Evolutionary conservation across 2,888 invertebrate species (phyloP).

Genomic region (Seladonia tumulorum): DNA sequence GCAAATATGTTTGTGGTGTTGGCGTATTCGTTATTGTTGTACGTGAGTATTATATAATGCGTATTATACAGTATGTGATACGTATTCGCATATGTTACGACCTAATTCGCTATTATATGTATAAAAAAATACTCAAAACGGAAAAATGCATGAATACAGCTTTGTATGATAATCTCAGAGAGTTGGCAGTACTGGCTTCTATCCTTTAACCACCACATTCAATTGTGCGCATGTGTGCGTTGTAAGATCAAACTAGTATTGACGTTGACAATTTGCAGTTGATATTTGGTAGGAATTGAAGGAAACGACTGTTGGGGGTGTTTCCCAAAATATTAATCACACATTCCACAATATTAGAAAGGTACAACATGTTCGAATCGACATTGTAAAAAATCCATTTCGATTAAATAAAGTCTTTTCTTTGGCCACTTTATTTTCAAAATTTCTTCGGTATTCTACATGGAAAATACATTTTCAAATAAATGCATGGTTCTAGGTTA

Average conservation of each 20-base stretch:
- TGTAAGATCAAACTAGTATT: conserved; percentile 57
- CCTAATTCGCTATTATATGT: background rate
- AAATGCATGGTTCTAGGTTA: conserved; percentile 43
- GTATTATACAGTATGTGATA: conserved; percentile 2
- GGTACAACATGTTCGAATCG: conserved; percentile 17
- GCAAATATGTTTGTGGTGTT: background rate
- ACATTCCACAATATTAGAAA: conserved; percentile 40
- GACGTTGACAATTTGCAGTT: conserved; percentile 72
- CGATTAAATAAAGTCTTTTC: conserved; percentile 14
- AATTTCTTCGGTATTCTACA: background rate
- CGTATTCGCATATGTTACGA: conserved; percentile 6
- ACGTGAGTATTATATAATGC: background rate
- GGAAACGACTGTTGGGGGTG: conserved; percentile 46
- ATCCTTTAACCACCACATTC: conserved; percentile 18
- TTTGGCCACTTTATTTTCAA: background rate
- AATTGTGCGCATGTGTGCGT: conserved; percentile 61
- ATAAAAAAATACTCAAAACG: conserved; percentile 2
- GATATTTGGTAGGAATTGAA: conserved; percentile 59
- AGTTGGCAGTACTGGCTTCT: conserved; percentile 54
- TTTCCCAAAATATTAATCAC: conserved; percentile 35
- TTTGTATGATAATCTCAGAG: background rate
- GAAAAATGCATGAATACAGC: background rate
- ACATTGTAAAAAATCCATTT: background rate
- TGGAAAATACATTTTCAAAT: conserved; percentile 5
- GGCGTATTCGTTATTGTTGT: background rate